Base-by-base conservation (phyloP, 2,797 vertebrate species). In the Euthynnus affinis region DNA sequence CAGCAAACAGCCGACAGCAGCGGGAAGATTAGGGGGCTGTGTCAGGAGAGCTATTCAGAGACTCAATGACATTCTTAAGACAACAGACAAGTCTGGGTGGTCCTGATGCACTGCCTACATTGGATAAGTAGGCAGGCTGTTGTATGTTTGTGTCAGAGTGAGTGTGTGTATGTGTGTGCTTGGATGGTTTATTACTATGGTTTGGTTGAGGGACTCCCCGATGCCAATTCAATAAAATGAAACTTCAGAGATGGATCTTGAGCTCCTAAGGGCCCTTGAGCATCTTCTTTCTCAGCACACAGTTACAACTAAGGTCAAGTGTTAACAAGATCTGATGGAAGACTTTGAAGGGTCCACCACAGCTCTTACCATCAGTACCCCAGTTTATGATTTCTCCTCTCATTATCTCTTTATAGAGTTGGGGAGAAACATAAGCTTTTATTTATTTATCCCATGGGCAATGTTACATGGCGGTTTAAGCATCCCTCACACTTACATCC, bases 51-150 rank as follows among this genome's bases (percentile, higher is more conserved):
- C 85, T 83, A 90, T 85, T 92, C 84, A 87, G 87, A 93, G 86
- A 93, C 89, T 91, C 87, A 70, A 68, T 92, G 93, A 93, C 92
- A 93, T 93, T 93, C 89, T 91, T 91, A 91, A 92, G 89, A 93
- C 92, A 94, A 92, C 91, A 90, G 88, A 91, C 84, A 78, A 80
- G 88, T 91, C 87, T 68, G 86, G 90, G 92, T 91, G 89, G 90
- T 89, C 92, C 74, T 83, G 84, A 79, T 74, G 80, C 76, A 60
- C 80, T 73, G 88, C 59, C 86, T 82, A 51, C 78, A 58, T 74
- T 56, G 84, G 84, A 85, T 88, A 89, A 90, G 81, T 55, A 70
- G 61, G 75, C 80, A 73, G 65, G 76, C 87, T 88, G 82, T 83
- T 20, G 51, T 81, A 69, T 66, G 82, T 81, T 83, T 49, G 82